These are phyloP conservation scores for Onychomys arenicola DNA, from an alignment of 2,797 vertebrate genomes.

Conservation along the genomic window DNA sequence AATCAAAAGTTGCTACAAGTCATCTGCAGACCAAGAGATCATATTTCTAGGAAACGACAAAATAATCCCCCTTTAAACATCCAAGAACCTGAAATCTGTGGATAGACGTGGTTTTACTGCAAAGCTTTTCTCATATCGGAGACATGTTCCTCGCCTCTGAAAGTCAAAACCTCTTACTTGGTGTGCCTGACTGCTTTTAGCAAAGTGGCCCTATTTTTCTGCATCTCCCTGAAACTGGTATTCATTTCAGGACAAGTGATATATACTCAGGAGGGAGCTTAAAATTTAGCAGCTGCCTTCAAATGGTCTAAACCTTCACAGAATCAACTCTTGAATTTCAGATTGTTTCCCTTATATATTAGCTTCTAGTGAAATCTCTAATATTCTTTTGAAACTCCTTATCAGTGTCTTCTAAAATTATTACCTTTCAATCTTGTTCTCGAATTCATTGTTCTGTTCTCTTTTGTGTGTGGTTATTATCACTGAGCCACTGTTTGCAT, in stretches of 20 bases:
- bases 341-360: not conserved
- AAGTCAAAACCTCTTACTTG: not conserved
- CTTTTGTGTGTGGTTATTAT: not conserved
- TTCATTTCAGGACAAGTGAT: not conserved
- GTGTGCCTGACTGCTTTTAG: not conserved
- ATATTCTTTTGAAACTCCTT: not conserved
- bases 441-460: not conserved
- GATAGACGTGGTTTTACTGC: not conserved
- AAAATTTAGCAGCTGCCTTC: not conserved
- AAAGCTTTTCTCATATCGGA: not conserved
- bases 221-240: not conserved
- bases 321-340: not conserved
- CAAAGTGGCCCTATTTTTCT: not conserved
- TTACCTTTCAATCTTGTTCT: not conserved
- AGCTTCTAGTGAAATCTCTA: not conserved
- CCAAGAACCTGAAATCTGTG: constrained; percentile 31
- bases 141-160: not conserved
- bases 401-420: not conserved
- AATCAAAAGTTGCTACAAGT: constrained; percentile 64
- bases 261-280: not conserved
- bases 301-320: not conserved
- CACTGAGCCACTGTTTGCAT: not conserved
- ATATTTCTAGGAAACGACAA: not conserved
- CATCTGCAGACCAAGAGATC: not conserved
- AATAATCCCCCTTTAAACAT: not conserved